phyloP scores from a whole-genome alignment of 2,113 vertebrate species.

The Pitta sordida region DNA sequence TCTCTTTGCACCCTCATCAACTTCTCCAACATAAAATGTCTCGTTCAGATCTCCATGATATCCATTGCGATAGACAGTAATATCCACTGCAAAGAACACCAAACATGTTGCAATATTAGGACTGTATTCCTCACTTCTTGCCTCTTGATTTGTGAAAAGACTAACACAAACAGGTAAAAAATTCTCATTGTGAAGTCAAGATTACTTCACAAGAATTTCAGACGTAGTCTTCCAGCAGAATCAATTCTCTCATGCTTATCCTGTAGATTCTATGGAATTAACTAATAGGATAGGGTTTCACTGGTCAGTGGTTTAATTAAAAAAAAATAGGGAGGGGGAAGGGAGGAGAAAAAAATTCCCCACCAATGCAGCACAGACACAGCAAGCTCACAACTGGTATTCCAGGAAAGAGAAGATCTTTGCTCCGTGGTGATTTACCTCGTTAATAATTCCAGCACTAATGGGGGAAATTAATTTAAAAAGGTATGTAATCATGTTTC shows the following conservation, averaged over 20 bases:
- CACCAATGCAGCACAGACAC: neutral
- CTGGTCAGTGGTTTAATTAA: neutral
- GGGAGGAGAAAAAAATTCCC: rapidly evolving
- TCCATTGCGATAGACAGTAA: conserved; percentile 95
- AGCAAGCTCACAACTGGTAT: neutral
- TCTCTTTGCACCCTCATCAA: conserved; percentile 89
- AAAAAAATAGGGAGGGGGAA: neutral
- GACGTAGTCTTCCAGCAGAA: neutral
- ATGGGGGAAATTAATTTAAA: neutral
- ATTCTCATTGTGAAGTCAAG: neutral
- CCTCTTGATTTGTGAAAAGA: neutral
- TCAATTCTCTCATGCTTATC: neutral
- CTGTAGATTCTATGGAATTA: neutral
- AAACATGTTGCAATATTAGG: neutral
- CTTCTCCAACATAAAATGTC: conserved; percentile 93
- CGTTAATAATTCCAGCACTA: neutral
- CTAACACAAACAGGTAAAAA: neutral
- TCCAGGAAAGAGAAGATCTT: neutral
- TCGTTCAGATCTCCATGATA: conserved; percentile 98
- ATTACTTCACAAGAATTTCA: neutral
- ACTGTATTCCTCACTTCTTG: neutral
- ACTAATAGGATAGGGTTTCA: neutral
- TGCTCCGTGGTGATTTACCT: neutral
- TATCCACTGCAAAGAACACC: conserved; percentile 84
- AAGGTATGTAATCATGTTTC: neutral